Evolutionary conservation across 2,888 invertebrate species (phyloP), one percentile per base, ranked within the genome.

Genomic region (Hyppa rectilinea): DNA sequence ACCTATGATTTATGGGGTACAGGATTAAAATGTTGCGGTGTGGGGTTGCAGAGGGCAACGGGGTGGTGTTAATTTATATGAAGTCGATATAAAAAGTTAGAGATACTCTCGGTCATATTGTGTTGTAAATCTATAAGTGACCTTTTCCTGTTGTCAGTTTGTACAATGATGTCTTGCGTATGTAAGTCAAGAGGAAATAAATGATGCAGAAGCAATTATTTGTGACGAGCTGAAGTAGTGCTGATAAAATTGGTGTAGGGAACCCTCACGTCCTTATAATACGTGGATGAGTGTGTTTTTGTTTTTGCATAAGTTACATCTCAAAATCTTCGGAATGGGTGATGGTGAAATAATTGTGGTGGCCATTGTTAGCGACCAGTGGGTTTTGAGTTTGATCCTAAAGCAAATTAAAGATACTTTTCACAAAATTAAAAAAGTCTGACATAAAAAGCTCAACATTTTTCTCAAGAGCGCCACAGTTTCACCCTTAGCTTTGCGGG

Each of bases 1-100:
- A 76, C 74, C 84, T 79, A 89, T 94, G 95, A 94, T 94, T 94
- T 93, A 94, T 92, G 83, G 78, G 71, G 31, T 31, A 62, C 68
- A 58, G 89, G 91, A 93, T 94, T 94, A 92, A 93, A 93, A 92
- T 84, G 89, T 89, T 87, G 78, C 79, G 71, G 68, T 53, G 58
- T 61, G 60, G 62, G 62, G 71, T 17, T 20, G 73, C 9, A 5
- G 36, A 26, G 43, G 49, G 7, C 29, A 4, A 53, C 3, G 31
- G 45, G 64, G 61, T 0, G 17, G 20, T 38, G 63, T 20, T 38
- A 4, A 58, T 26, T 50, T 50, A 45, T 26, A 10, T 1, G 34
- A 0, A 36, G 31, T 59, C 40, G 5, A 17, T 78, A 10, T 63
- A 10, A 34, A 17, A 38, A 29, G 36, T 49, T 6, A 14, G 3